A percentile compares a stretch with the other conserved stretches of the same genome.
These are phyloP conservation scores for Ecliptopera silaceata DNA, from an alignment of 2,888 invertebrate genomes.

Conservation along the genomic window DNA sequence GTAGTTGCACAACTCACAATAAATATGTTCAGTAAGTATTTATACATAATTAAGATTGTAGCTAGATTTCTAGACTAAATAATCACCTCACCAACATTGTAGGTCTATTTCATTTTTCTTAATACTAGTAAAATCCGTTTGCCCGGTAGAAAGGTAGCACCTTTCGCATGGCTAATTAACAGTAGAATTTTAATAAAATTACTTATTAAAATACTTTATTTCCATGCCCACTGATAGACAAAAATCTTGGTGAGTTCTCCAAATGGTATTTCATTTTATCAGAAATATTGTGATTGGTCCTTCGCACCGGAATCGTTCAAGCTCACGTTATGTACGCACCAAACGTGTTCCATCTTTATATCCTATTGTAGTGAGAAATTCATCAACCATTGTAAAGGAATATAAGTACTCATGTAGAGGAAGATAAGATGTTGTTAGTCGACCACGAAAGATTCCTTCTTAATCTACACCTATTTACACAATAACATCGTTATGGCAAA, in stretches of 20 bases:
- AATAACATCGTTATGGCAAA: not conserved
- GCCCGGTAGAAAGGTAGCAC: not conserved
- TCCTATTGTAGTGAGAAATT: too few species aligned
- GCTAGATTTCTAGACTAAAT: not conserved
- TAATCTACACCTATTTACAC: conserved; percentile 9
- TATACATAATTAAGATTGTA: not conserved
- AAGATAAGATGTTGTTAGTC: not conserved
- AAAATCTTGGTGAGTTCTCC: conserved; percentile 78
- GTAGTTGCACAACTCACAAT: conserved; percentile 5
- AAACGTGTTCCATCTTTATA: not conserved
- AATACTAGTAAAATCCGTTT: conserved; percentile 1
- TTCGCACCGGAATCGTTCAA: conserved; percentile 14
- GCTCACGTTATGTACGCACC: not conserved
- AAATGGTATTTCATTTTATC: conserved; percentile 13
- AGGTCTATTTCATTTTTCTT: not conserved
- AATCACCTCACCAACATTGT: conserved; percentile 2
- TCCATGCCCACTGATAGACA: conserved; percentile 77
- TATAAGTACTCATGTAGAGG: not conserved
- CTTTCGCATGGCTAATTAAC: conserved; percentile 12
- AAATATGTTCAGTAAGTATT: not conserved
- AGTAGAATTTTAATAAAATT: conserved; percentile 11
- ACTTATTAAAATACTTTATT: conserved; percentile 43
- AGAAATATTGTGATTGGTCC: conserved; percentile 5
- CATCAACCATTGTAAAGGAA: too few species aligned
- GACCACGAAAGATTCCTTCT: conserved; percentile 2